phyloP scores from a whole-genome alignment of 2,888 invertebrate species.

The Pheosia gnoma region DNA sequence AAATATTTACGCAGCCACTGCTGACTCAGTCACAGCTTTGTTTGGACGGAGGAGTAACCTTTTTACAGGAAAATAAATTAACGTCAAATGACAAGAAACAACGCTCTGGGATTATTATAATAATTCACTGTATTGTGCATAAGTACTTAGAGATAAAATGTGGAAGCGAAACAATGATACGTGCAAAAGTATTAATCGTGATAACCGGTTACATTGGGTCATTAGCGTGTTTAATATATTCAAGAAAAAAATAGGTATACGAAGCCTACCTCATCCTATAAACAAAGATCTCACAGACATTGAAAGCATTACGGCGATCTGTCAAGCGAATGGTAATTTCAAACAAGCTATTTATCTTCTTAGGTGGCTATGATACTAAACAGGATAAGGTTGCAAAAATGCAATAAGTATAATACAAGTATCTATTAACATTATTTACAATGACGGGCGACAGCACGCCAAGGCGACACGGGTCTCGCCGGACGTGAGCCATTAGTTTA shows the following conservation, averaged over 20 bases:
- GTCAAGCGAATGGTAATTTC: background rate
- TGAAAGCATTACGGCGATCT: background rate
- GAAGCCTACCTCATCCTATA: no score
- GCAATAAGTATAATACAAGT: slow-evolving; percentile 16
- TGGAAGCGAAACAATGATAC: background rate
- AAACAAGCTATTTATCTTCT: background rate
- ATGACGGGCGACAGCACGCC: slow-evolving; percentile 49
- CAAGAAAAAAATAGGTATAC: no score
- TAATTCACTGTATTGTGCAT: slow-evolving; percentile 23
- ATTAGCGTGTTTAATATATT: no score
- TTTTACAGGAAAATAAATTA: slow-evolving; percentile 70
- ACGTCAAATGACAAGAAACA: slow-evolving; percentile 58
- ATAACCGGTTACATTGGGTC: no score
- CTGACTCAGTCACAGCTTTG: slow-evolving; percentile 78
- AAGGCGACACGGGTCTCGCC: slow-evolving; percentile 60
- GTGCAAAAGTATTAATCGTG: no score
- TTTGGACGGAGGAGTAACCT: slow-evolving; percentile 69
- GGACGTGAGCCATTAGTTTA: slow-evolving; percentile 72
- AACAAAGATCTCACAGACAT: background rate
- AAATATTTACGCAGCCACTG: slow-evolving; percentile 77
- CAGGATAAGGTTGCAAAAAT: slow-evolving; percentile 15
- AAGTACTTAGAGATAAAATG: slow-evolving; percentile 16
- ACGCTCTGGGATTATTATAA: slow-evolving; percentile 30
- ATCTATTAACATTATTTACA: slow-evolving; percentile 40
- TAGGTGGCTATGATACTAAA: background rate